Conservation (phyloP, 1,140 invertebrate genomes). For the Apis cerana region DNA sequence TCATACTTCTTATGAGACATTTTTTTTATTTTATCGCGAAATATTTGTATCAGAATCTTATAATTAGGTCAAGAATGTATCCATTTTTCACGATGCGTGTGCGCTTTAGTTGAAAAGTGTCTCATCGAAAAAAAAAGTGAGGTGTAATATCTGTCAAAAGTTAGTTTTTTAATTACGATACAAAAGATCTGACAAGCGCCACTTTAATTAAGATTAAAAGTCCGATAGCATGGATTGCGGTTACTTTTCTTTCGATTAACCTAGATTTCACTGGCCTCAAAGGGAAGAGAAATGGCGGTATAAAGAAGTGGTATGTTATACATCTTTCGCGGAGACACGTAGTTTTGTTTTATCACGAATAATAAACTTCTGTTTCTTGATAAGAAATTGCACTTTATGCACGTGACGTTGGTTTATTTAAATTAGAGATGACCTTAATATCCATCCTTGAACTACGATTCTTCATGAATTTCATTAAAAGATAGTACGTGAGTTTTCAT, state of each 20-base stretch:
- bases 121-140: background rate
- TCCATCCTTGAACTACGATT: slow-evolving; percentile 3
- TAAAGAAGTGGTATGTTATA: background rate
- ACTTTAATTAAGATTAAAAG: slow-evolving; percentile 43
- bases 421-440: slow-evolving; percentile 27
- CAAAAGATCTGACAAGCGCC: slow-evolving; percentile 39
- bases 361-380: slow-evolving; percentile 39
- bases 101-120: background rate
- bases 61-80: background rate
- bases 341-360: slow-evolving; percentile 42
- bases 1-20: no score
- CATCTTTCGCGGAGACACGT: slow-evolving; percentile 11
- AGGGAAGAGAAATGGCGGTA: background rate
- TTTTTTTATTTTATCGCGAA: background rate
- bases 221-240: slow-evolving; percentile 27
- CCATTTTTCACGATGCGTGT: background rate
- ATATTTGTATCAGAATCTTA: background rate
- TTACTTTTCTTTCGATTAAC: slow-evolving; percentile 53
- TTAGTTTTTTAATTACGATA: slow-evolving; percentile 37
- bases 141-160: background rate
- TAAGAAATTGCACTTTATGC: slow-evolving; percentile 10
- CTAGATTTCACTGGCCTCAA: slow-evolving; percentile 20
- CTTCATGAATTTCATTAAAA: background rate
- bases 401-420: slow-evolving; percentile 15
- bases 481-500: background rate